phyloP scores from a whole-genome alignment of 2,888 invertebrate species.

The Lepidocyrtoides sp. region DNA sequence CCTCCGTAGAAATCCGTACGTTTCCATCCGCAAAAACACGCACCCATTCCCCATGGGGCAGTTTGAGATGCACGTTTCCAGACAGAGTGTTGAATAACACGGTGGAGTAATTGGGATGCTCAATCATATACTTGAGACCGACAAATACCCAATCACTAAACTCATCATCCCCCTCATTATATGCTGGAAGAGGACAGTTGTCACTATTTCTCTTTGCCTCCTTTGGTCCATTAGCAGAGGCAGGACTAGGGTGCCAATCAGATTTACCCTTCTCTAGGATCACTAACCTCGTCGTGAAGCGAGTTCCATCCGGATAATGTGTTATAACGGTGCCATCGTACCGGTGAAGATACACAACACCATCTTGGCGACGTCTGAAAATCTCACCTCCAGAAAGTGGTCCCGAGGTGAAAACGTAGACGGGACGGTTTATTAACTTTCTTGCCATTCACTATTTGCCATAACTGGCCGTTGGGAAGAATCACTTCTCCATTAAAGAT shows the following conservation, averaged over 20 bases:
- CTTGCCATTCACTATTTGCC: slow-evolving; percentile 79
- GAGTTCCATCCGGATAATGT: slow-evolving; percentile 82
- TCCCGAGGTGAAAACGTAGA: slow-evolving; percentile 82
- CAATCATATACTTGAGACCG: slow-evolving; percentile 83
- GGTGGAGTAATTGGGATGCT: slow-evolving; percentile 83
- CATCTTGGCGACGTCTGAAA: slow-evolving; percentile 83
- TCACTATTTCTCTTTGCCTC: too few relatives aligned
- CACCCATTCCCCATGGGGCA: slow-evolving; percentile 83
- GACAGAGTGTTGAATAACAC: slow-evolving; percentile 83
- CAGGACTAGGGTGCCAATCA: background rate
- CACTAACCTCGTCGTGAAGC: slow-evolving; percentile 83
- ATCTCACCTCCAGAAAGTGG: slow-evolving; percentile 81
- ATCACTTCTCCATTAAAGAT: slow-evolving; percentile 83
- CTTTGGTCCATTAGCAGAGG: too few relatives aligned
- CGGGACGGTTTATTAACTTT: slow-evolving; percentile 68
- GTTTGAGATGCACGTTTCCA: slow-evolving; percentile 79
- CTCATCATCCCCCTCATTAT: slow-evolving; percentile 73
- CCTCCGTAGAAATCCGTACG: slow-evolving; percentile 73
- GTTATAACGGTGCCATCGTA: slow-evolving; percentile 83
- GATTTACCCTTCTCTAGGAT: slow-evolving; percentile 61
- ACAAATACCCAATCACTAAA: slow-evolving; percentile 83
- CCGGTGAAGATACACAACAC: slow-evolving; percentile 81
- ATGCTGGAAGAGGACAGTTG: too few relatives aligned
- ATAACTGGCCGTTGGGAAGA: slow-evolving; percentile 80
- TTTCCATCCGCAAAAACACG: slow-evolving; percentile 82